Base-by-base conservation (phyloP, 2,888 invertebrate species). In the Tiphia femorata region DNA sequence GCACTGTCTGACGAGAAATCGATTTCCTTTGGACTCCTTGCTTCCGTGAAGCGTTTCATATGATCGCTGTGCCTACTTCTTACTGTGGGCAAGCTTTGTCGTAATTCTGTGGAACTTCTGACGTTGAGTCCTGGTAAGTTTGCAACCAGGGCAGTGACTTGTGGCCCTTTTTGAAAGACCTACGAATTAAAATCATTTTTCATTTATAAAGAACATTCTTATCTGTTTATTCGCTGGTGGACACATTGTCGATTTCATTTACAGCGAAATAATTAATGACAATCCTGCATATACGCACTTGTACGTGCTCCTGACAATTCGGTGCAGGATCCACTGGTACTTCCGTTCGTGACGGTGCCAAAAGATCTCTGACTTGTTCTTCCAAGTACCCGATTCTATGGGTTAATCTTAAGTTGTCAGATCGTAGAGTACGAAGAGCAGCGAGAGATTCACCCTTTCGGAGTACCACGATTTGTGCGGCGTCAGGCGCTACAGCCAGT, bases 311-410 rank as follows among this genome's bases (percentile, higher is more conserved):
- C 37, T 79, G 78, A 44, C 69, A 67, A 30, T 37, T 64, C 3
- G 73, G 70, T 5, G 75, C 57, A 14, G 73, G 70, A 38, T 72
- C 72, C 2, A 55, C 57, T 17, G 67, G 58, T 1, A 61, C 58
- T 19, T 75, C 72, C 19, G 76, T 64, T 51, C 78, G 74, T 20
- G 68, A 68, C 5, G 82, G 79, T 21, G 79, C 63, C 35, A 82
- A 60, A 5, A 82, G 70, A 68, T 82, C 82, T 17, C 79, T 72
- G 64, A 94, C 94, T 84, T 95, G 95, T 78, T 95, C 95, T 82
- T 96, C 95, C 54, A 96, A 87, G 83, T 95, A 95, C 1, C 94
- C 93, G 75, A 95, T 95, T 67, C 95, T 87, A 83, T 95, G 95
- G 10, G 94, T 94, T 57, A 95, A 86, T 46, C 95, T 86, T 58